Evolutionary conservation across 2,888 invertebrate genomes (phyloP).

Genomic region (Drosophila helvetica): DNA sequence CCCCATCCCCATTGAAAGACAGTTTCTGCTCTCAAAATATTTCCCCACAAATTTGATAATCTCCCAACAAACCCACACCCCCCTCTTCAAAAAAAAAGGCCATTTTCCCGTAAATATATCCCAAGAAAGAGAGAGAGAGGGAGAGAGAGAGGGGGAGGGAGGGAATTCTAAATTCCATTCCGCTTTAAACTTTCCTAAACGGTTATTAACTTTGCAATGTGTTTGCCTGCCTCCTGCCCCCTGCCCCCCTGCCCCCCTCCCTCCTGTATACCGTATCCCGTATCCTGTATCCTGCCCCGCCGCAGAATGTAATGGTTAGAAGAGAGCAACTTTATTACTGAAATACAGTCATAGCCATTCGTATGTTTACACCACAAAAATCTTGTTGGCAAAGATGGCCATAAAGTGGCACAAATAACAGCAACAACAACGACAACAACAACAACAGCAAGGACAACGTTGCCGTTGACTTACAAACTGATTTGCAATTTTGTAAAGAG

Average conservation of each 20-base stretch:
- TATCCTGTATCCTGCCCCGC: not conserved
- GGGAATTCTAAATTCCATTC: constrained; percentile 43
- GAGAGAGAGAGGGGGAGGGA: not conserved
- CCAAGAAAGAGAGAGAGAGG: not conserved
- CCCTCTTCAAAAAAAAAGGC: no score
- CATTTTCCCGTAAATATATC: not conserved
- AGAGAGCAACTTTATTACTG: constrained; percentile 68
- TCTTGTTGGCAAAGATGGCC: constrained; percentile 30
- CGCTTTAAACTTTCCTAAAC: constrained; percentile 64
- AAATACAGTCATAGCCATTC: constrained; percentile 74
- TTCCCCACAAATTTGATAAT: not conserved
- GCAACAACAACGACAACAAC: constrained; percentile 7
- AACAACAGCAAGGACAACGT: constrained; percentile 52
- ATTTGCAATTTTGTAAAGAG: constrained; percentile 78
- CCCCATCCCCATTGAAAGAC: no score
- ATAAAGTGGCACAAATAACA: constrained; percentile 22
- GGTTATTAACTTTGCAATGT: constrained; percentile 76
- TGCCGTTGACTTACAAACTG: constrained; percentile 77
- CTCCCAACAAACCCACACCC: not conserved
- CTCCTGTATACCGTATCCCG: no score
- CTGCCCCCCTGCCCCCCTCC: no score
- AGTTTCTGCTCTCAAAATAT: no score
- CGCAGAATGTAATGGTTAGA: constrained; percentile 10
- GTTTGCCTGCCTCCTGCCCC: constrained; percentile 32
- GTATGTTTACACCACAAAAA: constrained; percentile 66